Base-by-base conservation (phyloP, 2,113 vertebrate species). In the Odontesthes bonariensis region DNA sequence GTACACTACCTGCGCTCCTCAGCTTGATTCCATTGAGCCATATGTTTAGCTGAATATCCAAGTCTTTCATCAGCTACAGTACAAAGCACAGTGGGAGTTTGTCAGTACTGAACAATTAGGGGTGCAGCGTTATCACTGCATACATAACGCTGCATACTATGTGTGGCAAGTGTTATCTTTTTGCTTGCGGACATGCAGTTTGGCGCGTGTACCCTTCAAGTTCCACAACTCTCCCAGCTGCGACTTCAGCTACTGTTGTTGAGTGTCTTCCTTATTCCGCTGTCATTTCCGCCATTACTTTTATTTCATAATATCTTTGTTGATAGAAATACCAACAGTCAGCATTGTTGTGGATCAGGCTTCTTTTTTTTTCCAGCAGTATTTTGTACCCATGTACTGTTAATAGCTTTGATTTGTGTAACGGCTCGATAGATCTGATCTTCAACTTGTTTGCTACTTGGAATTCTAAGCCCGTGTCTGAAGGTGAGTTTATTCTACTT, bases 31-130 rank as follows among this genome's bases (percentile, higher is more conserved):
- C 51, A 49, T 67, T 65, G 73, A 64, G 61, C 76, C 61, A 69
- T 80, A 75, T 77, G 76, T 65, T 80, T 56, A 67, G n/a, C 20
- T 23, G 55, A 81, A 64, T 73, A 82, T 69, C 60, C 3, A 8
- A 60, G 59, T 60, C 49, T 72, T 82, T 84, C 67, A 74, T 86
- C 81, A 65, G 38, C 69, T 54, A 19, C 68, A 77, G 33, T 58
- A 38, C 61, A 80, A 72, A 67, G 27, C 67, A 69, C 83, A 73
- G 73, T 64, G 22, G 52, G 73, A 66, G 56, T 74, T 16, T 46
- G 54, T 65, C 23, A 52, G 57, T 32, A 20, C 64, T 47, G 47
- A 67, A 73, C 47, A 72, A 60, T 73, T 59, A 56, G 65, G 56
- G 70, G 49, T 20, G 27, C 64, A 46, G 16, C 22, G 73, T 61